These are phyloP conservation scores for Troglohyphantes excavatus DNA, from an alignment of 2,888 invertebrate genomes.

Conservation along the genomic window DNA sequence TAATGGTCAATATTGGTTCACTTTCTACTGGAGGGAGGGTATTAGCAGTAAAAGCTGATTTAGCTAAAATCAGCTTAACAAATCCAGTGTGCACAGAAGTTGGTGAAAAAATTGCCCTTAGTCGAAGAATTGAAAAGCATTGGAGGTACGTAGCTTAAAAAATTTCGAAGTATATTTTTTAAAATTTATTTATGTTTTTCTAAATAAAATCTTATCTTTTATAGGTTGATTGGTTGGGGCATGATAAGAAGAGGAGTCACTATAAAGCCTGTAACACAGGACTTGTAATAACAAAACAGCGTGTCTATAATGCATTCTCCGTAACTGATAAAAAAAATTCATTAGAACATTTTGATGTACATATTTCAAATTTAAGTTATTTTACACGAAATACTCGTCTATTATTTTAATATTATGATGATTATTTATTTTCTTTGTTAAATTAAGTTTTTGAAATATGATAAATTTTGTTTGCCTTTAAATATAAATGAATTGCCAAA, in stretches of 20 bases:
- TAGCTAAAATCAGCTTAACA: conserved; percentile 97
- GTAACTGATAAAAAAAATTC: not conserved
- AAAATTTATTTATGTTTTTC: not conserved
- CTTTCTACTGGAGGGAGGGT: conserved; percentile 98
- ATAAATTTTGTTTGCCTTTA: too few species aligned
- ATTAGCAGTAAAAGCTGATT: conserved; percentile 95
- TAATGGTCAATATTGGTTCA: conserved; percentile 99
- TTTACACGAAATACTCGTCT: not conserved
- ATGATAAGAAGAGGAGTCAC: conserved; percentile 98
- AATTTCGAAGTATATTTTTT: not conserved
- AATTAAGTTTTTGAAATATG: too few species aligned
- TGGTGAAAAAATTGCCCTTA: conserved; percentile 99
- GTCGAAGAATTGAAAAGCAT: conserved; percentile 99
- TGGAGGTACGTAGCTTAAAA: conserved; percentile 89
- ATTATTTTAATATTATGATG: too few species aligned
- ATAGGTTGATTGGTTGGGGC: conserved; percentile 99
- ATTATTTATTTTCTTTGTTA: too few species aligned
- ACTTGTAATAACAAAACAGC: not conserved
- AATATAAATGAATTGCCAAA: too few species aligned
- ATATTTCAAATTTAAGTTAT: conserved; percentile 3
- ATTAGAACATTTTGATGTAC: not conserved
- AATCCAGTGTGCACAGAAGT: conserved; percentile 99
- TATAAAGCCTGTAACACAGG: conserved; percentile 88
- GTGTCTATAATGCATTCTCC: not conserved
- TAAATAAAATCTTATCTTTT: conserved; percentile 81